Conservation (phyloP, 2,113 vertebrate genomes). For the Donacobius atricapilla region DNA sequence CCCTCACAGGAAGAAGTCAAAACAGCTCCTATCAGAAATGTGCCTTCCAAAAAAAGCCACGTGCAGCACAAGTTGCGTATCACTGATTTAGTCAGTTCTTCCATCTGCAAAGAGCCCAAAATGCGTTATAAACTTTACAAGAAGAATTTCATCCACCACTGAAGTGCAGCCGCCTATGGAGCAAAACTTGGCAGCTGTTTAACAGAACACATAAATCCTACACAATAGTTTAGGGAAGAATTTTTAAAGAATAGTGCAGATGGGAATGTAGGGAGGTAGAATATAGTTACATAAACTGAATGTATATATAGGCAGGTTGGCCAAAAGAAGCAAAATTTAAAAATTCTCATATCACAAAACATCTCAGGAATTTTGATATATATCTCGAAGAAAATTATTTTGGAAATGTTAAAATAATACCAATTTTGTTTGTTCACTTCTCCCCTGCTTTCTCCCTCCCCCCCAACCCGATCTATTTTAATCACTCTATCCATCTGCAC, state of each 20-base stretch:
- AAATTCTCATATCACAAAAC: not conserved
- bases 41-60: constrained; percentile 63
- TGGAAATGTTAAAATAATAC: not conserved
- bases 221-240: constrained; percentile 49
- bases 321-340: not conserved
- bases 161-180: constrained; percentile 43
- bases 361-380: not conserved
- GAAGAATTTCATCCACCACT: constrained; percentile 34
- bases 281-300: not conserved
- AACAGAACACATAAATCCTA: constrained; percentile 54
- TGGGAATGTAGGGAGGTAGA: constrained; percentile 44
- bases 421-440: not conserved
- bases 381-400: not conserved
- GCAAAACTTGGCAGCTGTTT: constrained; percentile 58
- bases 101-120: constrained; percentile 56
- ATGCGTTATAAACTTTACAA: constrained; percentile 59
- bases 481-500: not conserved
- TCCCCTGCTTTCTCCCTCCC: not conserved
- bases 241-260: constrained; percentile 62
- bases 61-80: constrained; percentile 47
- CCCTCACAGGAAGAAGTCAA: constrained; percentile 59
- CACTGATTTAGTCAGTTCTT: constrained; percentile 63
- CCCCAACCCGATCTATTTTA: not conserved
- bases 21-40: constrained; percentile 49
- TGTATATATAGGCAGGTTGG: constrained; percentile 12